These are phyloP conservation scores for Sebastiscus albofasciatus DNA, from an alignment of 2,797 vertebrate species.

Conservation along the genomic window DNA sequence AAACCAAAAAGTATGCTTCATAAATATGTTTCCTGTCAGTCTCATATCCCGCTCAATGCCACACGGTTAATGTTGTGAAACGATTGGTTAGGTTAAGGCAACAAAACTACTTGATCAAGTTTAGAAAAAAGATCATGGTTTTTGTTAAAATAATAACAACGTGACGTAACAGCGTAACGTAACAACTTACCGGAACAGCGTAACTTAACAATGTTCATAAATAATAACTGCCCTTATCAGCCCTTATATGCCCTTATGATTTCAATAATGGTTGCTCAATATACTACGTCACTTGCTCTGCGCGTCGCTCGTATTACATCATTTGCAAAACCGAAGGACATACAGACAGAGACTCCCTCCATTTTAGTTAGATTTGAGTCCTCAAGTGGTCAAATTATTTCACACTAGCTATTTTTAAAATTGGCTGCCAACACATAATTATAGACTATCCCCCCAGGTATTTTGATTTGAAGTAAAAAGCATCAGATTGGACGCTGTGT, in stretches of 20 bases:
- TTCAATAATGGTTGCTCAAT: neutral
- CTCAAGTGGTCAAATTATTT: neutral
- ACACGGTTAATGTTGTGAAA: too few relatives aligned
- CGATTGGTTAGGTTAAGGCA: too few relatives aligned
- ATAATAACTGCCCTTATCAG: too few relatives aligned
- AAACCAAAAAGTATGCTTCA: neutral
- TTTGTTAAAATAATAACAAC: too few relatives aligned
- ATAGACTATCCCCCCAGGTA: neutral
- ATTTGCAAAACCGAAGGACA: neutral
- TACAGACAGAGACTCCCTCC: too few relatives aligned
- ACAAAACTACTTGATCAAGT: too few relatives aligned
- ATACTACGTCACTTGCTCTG: too few relatives aligned
- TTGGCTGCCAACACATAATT: neutral
- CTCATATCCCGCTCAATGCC: too few relatives aligned
- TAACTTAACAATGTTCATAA: too few relatives aligned
- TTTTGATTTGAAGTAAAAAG: neutral
- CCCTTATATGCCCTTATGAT: neutral
- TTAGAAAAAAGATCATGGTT: too few relatives aligned
- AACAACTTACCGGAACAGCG: neutral
- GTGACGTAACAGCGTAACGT: too few relatives aligned
- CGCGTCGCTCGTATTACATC: too few relatives aligned
- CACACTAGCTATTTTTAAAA: neutral
- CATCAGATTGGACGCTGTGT: neutral
- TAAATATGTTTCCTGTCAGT: neutral
- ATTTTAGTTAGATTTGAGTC: neutral